These are phyloP conservation scores for Anolis apletophallus DNA, from an alignment of 2,797 vertebrate species.

Conservation along the genomic window DNA sequence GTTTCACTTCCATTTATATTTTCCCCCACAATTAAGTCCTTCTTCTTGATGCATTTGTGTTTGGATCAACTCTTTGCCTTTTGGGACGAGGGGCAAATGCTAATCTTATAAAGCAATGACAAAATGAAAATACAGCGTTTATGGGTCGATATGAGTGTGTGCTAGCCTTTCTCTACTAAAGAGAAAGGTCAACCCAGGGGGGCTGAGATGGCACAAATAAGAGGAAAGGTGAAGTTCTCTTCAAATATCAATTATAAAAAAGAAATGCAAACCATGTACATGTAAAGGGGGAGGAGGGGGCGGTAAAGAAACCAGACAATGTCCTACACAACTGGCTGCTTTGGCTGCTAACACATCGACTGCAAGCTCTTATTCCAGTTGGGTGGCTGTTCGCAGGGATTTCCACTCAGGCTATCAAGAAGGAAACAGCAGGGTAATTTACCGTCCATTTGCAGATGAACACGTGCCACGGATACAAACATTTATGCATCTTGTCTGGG, in stretches of 20 bases:
- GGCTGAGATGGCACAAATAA: background rate
- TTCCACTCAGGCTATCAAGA: background rate
- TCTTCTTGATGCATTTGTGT: background rate
- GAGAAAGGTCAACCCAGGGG: too few relatives aligned
- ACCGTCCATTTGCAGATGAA: background rate
- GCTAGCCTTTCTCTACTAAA: too few relatives aligned
- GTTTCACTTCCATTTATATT: background rate
- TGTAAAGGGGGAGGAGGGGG: too few relatives aligned
- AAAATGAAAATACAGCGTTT: too few relatives aligned
- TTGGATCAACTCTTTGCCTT: background rate
- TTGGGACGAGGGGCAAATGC: too few relatives aligned
- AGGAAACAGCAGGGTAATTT: conserved; percentile 1
- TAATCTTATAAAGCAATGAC: too few relatives aligned
- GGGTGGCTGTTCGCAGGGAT: background rate
- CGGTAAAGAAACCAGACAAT: background rate
- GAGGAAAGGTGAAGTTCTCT: background rate
- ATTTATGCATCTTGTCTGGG: background rate
- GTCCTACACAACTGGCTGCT: background rate
- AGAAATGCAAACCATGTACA: background rate
- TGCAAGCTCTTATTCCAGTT: background rate
- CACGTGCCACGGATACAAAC: background rate
- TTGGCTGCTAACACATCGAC: background rate
- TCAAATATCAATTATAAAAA: background rate
- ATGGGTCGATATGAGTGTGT: too few relatives aligned
- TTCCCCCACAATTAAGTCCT: background rate